Evolutionary conservation across 1,140 invertebrate genomes (phyloP), one percentile per base, ranked within the genome.

Genomic region (Protaetia brevitarsis): DNA sequence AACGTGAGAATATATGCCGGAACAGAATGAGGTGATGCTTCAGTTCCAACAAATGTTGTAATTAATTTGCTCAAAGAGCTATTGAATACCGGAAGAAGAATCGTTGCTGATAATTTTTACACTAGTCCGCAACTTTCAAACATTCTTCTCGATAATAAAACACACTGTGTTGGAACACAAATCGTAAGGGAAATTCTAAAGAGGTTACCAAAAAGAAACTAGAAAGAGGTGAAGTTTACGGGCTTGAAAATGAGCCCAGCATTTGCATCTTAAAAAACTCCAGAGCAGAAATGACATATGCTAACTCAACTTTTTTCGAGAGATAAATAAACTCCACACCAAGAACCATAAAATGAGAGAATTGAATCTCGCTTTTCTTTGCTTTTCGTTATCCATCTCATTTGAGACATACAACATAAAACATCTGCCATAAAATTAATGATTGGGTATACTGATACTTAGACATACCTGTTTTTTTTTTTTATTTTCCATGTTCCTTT

Each of bases 231-330:
- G 73, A 80, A 66, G 16, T 74, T 19, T 65, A 62, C 5, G 69
- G 72, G 21, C 69, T 64, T 64, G 69, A 79, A 74, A 74, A 73
- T 74, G 60, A 76, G 45, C 69, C 76, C 66, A 69, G 76, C 21
- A 74, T 80, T 66, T 75, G 71, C 41, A 69, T 82, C 6, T 45
- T 76, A 28, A 76, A 77, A 71, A n/a, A n/a, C n/a, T n/a, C n/a
- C n/a, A n/a, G n/a, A n/a, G n/a, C n/a, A n/a, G n/a, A n/a, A n/a
- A n/a, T n/a, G n/a, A n/a, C n/a, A n/a, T n/a, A n/a, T n/a, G n/a
- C n/a, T n/a, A n/a, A n/a, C n/a, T n/a, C n/a, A n/a, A n/a, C n/a
- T n/a, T n/a, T n/a, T n/a, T n/a, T n/a, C n/a, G n/a, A n/a, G n/a
- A n/a, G n/a, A n/a, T n/a, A n/a, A n/a, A n/a, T n/a, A n/a, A n/a